phyloP scores from a whole-genome alignment of 2,797 vertebrate species.

The Cirrhinus mrigala region DNA sequence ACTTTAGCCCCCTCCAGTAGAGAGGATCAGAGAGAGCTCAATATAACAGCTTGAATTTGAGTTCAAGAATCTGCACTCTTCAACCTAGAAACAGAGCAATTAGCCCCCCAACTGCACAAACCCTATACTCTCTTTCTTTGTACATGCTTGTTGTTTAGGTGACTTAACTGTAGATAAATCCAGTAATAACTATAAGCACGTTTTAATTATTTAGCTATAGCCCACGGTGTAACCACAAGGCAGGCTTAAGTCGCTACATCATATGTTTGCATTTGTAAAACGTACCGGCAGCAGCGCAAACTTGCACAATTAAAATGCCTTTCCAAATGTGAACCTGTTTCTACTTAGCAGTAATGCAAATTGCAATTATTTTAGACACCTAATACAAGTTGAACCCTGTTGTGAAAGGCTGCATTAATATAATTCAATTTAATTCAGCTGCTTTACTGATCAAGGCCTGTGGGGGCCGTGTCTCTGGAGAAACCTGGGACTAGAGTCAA shows the following conservation, averaged over 20 bases:
- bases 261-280: slow-evolving; percentile 10
- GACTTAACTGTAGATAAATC: slow-evolving; percentile 33
- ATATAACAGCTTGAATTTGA: slow-evolving; percentile 58
- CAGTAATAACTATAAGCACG: slow-evolving; percentile 17
- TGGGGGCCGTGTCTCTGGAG: slow-evolving; percentile 46
- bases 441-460: slow-evolving; percentile 55
- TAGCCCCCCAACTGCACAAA: slow-evolving; percentile 46
- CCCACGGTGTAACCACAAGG: slow-evolving; percentile 34
- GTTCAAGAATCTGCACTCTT: slow-evolving; percentile 59
- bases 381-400: slow-evolving; percentile 32
- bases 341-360: slow-evolving; percentile 28
- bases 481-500: slow-evolving; percentile 46
- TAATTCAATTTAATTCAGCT: slow-evolving; percentile 53
- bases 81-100: slow-evolving; percentile 58
- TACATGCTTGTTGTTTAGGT: slow-evolving; percentile 26
- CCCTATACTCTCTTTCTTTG: background rate
- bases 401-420: slow-evolving; percentile 49
- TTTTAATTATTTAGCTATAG: slow-evolving; percentile 40
- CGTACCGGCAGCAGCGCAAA: background rate
- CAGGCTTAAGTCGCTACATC: slow-evolving; percentile 10
- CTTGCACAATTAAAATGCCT: slow-evolving; percentile 15
- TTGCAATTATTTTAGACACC: slow-evolving; percentile 30
- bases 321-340: background rate
- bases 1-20: slow-evolving; percentile 86
- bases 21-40: slow-evolving; percentile 64